Conservation (phyloP, 2,113 vertebrate species). For the Alexandromys fortis region DNA sequence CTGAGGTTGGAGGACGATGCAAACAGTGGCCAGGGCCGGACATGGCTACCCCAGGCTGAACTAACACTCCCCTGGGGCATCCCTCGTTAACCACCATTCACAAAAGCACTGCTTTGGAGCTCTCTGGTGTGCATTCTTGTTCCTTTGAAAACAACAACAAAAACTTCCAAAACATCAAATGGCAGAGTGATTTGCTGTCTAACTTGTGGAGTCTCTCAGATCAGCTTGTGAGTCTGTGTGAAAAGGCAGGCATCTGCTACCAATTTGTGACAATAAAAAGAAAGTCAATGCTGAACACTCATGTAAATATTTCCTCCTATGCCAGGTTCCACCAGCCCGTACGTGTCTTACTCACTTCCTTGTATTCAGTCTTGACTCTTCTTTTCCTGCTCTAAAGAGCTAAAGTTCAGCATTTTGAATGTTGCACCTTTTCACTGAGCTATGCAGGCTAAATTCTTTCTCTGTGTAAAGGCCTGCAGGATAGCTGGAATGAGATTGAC, state of each 20-base stretch:
- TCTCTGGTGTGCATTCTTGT: slow-evolving; percentile 22
- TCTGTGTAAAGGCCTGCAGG: background rate
- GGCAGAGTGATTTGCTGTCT: slow-evolving; percentile 63
- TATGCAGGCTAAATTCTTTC: slow-evolving; percentile 10
- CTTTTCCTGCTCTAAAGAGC: slow-evolving; percentile 61
- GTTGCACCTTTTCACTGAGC: slow-evolving; percentile 34
- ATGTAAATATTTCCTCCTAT: slow-evolving; percentile 64
- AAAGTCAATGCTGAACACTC: slow-evolving; percentile 54
- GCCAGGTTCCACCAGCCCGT: slow-evolving; percentile 41
- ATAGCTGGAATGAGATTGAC: background rate
- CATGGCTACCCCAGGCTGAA: background rate
- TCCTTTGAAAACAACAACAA: slow-evolving; percentile 53
- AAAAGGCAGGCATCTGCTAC: slow-evolving; percentile 65
- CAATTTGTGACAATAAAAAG: slow-evolving; percentile 71
- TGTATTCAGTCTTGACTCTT: slow-evolving; percentile 51
- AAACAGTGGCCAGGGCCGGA: background rate
- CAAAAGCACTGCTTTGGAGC: slow-evolving; percentile 36
- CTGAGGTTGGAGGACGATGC: background rate
- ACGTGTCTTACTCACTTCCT: slow-evolving; percentile 11
- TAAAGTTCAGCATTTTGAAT: background rate
- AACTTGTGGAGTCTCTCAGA: slow-evolving; percentile 38
- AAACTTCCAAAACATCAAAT: slow-evolving; percentile 47
- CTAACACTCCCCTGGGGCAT: slow-evolving; percentile 54
- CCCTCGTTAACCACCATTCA: slow-evolving; percentile 59
- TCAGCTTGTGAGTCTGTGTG: slow-evolving; percentile 16